Evolutionary conservation across 2,888 invertebrate species (phyloP), one percentile per base, ranked within the genome.

Genomic region (Sturmia bella): DNA sequence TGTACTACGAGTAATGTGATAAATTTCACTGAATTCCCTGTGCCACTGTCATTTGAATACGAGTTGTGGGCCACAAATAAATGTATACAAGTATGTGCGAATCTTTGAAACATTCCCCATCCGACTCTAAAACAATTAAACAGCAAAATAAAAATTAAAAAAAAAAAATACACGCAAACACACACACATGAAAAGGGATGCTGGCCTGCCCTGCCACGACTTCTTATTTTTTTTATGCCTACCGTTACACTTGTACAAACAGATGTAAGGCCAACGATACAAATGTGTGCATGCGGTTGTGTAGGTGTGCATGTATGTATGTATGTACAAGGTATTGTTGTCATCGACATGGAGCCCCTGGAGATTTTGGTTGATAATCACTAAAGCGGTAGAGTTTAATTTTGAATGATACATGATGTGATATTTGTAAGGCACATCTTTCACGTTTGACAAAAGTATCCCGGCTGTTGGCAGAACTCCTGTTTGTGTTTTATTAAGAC

Each of bases 71-170:
- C 7, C 9, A 32, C 32, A 32, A 32, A 32, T 32, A 3, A 4
- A 27, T 6, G 27, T 4, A 6, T 27, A 27, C 27, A 6, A 27
- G 32, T 39, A n/a, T 41, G 0, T 32, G 27, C 9, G 19, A 13
- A 66, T n/a, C 6, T 32, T 32, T 61, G 59, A 19, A 79, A 85
- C 86, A 87, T 86, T 87, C 82, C 81, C 85, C 86, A 89, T 87
- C 88, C 87, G 89, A 87, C 87, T 87, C 85, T 87, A 86, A 88
- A 90, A 89, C 90, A 90, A 90, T 90, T 90, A 90, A 90, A 89
- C 89, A 89, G 84, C 84, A 85, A 86, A 85, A 32, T 27, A 48
- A 41, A 57, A n/a, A 48, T 13, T 9, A 11, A 39, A 52, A 56
- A 27, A 24, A 54, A 54, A 83, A 76, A 83, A 72, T 43, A 45